A percentile compares a stretch with the other conserved stretches of the same genome.
Conservation (phyloP, 2,888 invertebrate species). For the Dolomedes plantarius region DNA sequence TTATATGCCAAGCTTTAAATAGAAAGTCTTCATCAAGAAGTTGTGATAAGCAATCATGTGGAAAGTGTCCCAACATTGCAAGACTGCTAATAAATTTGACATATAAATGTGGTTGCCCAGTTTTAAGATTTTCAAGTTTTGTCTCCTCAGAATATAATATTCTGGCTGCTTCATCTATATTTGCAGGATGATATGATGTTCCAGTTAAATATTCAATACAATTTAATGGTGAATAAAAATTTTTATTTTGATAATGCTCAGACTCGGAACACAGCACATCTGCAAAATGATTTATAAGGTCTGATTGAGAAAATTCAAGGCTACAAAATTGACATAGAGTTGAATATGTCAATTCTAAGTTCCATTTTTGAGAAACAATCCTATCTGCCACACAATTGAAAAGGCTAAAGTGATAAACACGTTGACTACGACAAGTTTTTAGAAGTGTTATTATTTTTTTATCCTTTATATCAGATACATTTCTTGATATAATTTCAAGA, state of each 20-base stretch:
- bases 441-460: constrained; percentile 20
- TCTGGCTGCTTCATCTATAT: constrained; percentile 12
- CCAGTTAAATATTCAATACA: constrained; percentile 81
- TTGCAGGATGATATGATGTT: constrained; percentile 81
- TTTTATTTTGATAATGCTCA: constrained; percentile 77
- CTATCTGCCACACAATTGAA: constrained; percentile 11
- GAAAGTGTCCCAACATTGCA: constrained; percentile 61
- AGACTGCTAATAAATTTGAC: constrained; percentile 40
- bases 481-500: constrained; percentile 30
- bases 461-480: constrained; percentile 9
- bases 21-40: constrained; percentile 49
- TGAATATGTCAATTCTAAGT: constrained; percentile 24
- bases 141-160: constrained; percentile 17
- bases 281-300: constrained; percentile 81
- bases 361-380: constrained; percentile 35
- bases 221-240: constrained; percentile 78
- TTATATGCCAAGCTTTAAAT: constrained; percentile 26
- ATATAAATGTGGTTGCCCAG: not conserved
- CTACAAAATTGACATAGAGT: not conserved
- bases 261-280: constrained; percentile 78
- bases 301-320: constrained; percentile 63
- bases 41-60: constrained; percentile 18
- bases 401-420: constrained; percentile 32
- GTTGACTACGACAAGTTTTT: not conserved
- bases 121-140: constrained; percentile 2